Percentiles rank a stretch among this genome's conserved stretches.
Evolutionary conservation across 2,113 vertebrate genomes (phyloP).

Genomic region (Pachypanchax playfairii): DNA sequence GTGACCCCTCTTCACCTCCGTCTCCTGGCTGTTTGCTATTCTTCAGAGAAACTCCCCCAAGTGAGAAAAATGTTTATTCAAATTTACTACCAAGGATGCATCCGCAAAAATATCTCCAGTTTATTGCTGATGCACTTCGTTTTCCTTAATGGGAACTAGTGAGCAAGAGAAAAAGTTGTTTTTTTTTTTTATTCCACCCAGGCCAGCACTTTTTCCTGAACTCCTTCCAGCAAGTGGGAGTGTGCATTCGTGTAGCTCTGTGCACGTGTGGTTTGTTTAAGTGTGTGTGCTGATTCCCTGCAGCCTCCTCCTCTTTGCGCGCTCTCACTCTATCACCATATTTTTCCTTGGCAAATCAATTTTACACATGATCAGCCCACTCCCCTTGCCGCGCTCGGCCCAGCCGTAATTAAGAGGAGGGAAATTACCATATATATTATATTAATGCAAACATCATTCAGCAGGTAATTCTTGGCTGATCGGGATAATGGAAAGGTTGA

Average conservation of each 20-base stretch:
- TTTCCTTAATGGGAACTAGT: slow-evolving; percentile 79
- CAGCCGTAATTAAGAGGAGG: slow-evolving; percentile 99
- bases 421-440: slow-evolving; percentile 99
- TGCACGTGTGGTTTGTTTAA: slow-evolving; percentile 47
- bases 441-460: slow-evolving; percentile 99
- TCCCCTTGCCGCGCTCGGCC: slow-evolving; percentile 96
- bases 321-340: slow-evolving; percentile 90
- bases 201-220: slow-evolving; percentile 80
- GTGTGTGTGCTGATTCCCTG: slow-evolving; percentile 66
- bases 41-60: slow-evolving; percentile 48
- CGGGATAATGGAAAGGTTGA: slow-evolving; percentile 99
- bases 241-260: slow-evolving; percentile 43
- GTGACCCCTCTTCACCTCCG: slow-evolving; percentile 61
- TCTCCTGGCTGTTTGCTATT: slow-evolving; percentile 63
- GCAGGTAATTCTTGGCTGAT: slow-evolving; percentile 99
- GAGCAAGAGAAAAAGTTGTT: slow-evolving; percentile 60
- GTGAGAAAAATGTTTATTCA: slow-evolving; percentile 70
- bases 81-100: slow-evolving; percentile 73
- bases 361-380: slow-evolving; percentile 99
- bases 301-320: slow-evolving; percentile 78
- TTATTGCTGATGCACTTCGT: slow-evolving; percentile 81
- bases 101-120: slow-evolving; percentile 70
- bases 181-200: slow-evolving; percentile 65
- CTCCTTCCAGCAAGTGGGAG: slow-evolving; percentile 42
- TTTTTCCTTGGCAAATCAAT: slow-evolving; percentile 99